Conservation (phyloP, 2,113 vertebrate genomes). For the Arizona elegans region DNA sequence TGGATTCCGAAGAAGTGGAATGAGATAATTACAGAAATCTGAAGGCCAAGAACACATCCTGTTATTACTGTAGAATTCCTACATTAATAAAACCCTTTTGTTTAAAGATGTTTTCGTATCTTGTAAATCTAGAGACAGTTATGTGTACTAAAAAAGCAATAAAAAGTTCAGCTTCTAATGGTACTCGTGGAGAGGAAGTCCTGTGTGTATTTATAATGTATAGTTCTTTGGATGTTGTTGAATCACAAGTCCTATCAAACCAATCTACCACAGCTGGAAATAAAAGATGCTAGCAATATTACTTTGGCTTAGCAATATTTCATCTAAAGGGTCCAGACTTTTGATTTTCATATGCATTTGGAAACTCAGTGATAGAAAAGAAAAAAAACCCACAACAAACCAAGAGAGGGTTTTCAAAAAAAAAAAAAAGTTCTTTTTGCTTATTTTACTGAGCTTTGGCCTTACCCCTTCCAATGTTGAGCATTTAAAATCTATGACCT, state of each 20-base stretch:
- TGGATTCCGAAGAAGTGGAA: no score
- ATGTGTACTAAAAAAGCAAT: not conserved
- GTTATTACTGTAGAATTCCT: not conserved
- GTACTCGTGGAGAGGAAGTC: not conserved
- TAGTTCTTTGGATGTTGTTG: not conserved
- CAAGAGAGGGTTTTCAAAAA: no score
- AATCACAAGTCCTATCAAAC: not conserved
- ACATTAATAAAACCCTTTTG: not conserved
- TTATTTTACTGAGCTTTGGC: no score
- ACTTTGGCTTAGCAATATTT: not conserved
- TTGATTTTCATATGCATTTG: not conserved
- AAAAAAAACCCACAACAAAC: no score
- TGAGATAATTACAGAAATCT: not conserved
- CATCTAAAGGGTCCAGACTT: not conserved
- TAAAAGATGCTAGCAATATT: not conserved
- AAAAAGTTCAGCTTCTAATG: not conserved
- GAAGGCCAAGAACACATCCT: not conserved
- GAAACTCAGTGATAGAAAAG: no score
- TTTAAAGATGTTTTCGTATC: not conserved
- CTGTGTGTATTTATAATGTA: not conserved
- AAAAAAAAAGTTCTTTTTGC: no score
- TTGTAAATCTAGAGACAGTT: not conserved
- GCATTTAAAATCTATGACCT: not conserved
- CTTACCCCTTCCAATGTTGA: not conserved
- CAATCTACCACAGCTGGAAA: not conserved